Evolutionary conservation across 2,113 vertebrate genomes (phyloP).

Genomic region (Lichenostomus cassidix): DNA sequence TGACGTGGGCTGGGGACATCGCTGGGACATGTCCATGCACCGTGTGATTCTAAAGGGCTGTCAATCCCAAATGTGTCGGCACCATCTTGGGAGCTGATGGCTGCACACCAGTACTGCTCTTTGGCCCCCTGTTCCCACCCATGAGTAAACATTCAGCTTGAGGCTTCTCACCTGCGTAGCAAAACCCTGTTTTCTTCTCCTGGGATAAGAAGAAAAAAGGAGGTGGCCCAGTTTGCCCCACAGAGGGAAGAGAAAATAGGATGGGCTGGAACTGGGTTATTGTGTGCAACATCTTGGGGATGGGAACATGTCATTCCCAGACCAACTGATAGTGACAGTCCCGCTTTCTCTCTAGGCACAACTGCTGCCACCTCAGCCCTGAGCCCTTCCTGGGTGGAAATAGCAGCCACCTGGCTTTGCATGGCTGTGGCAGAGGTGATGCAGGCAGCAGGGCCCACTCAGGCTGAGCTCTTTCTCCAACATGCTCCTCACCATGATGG

Average conservation of each 20-base stretch:
- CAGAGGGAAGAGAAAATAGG: background rate
- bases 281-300: background rate
- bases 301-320: background rate
- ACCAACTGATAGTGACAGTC: background rate
- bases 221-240: background rate
- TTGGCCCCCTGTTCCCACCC: background rate
- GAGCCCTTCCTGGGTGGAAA: background rate
- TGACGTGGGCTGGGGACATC: accelerated
- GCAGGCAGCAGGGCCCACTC: accelerated
- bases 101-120: background rate
- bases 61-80: accelerated
- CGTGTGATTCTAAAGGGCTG: background rate
- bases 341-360: background rate
- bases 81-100: accelerated
- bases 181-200: background rate
- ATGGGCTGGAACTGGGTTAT: background rate
- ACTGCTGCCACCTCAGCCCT: background rate
- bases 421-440: background rate
- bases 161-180: background rate
- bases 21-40: accelerated
- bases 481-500: background rate
- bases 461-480: background rate
- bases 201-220: background rate
- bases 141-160: background rate
- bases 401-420: background rate